Base-by-base conservation (phyloP, 1,140 invertebrate genomes). In the Globodera rostochiensis region DNA sequence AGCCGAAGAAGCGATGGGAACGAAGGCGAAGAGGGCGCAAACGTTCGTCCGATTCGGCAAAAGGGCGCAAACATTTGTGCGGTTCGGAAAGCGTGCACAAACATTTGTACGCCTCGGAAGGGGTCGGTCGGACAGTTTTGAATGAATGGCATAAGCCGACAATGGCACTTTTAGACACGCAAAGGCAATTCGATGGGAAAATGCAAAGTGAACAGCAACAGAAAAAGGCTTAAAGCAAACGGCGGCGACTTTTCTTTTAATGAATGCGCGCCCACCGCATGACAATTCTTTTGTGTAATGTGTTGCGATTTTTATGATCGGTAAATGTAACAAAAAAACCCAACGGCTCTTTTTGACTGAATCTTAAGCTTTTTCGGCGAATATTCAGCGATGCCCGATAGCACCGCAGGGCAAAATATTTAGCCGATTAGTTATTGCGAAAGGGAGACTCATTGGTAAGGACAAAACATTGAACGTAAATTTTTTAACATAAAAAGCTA, bases 61-160 rank as follows among this genome's bases (percentile, higher is more conserved):
- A 60, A 67, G 86, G 78, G 86, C 86, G 25, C 86, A 87, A 47
- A 87, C 86, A 8, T 87, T 87, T 64, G 86, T 87, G 64, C 82
- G 86, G n/a, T 87, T 87, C 66, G 86, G 86, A 53, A 87, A 87
- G 77, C 80, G 86, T 57, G 86, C 84, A 9, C 82, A 83, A 64
- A 83, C 82, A n/a, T 83, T 83, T 78, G 82, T 83, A 19, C 81
- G 82, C 19, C 84, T 83, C 64, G 82, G 82, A 80, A 50, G 46
- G 64, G 45, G 64, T 80, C n/a, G 50, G 79, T 36, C 25, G n/a
- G 69, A 71, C 21, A 71, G n/a, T 47, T 13, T 6, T 6, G 69
- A 6, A 66, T 66, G 60, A 66, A 66, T 66, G 60, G n/a, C 60
- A 36, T 36, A 64, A 15, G 6, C 57, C 13, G 19, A 64, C 13